These are phyloP conservation scores for Heliconius aoede DNA, from an alignment of 2,888 invertebrate species.

Conservation along the genomic window DNA sequence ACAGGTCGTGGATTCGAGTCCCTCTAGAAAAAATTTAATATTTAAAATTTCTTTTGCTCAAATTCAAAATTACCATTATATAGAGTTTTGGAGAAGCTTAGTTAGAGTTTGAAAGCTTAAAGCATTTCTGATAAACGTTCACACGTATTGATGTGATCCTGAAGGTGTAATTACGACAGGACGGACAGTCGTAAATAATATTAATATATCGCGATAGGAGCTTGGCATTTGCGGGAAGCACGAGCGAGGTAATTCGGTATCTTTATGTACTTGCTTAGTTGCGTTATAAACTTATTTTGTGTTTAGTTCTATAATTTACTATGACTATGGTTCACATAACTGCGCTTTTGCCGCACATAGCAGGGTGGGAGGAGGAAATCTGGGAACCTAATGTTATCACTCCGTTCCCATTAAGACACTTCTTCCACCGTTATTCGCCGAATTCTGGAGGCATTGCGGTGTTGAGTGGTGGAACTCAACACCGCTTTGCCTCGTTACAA, in stretches of 20 bases:
- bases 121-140: constrained; percentile 40
- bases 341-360: no score
- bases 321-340: not conserved
- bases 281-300: constrained; percentile 31
- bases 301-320: not conserved
- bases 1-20: no score
- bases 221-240: constrained; percentile 75
- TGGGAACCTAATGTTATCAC: no score
- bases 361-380: no score
- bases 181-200: constrained; percentile 73
- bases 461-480: no score
- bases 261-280: constrained; percentile 51
- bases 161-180: constrained; percentile 66
- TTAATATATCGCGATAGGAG: constrained; percentile 79
- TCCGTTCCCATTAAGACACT: no score
- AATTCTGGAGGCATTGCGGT: no score
- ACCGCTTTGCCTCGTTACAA: no score
- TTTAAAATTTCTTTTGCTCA: no score
- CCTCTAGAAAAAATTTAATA: no score
- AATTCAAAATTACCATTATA: no score
- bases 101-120: constrained; percentile 18
- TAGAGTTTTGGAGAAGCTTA: not conserved
- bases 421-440: no score
- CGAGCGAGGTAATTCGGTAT: constrained; percentile 73
- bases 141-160: constrained; percentile 45